Base-by-base conservation (phyloP, 2,797 vertebrate genomes). In the Oceanodroma leucorhoa region DNA sequence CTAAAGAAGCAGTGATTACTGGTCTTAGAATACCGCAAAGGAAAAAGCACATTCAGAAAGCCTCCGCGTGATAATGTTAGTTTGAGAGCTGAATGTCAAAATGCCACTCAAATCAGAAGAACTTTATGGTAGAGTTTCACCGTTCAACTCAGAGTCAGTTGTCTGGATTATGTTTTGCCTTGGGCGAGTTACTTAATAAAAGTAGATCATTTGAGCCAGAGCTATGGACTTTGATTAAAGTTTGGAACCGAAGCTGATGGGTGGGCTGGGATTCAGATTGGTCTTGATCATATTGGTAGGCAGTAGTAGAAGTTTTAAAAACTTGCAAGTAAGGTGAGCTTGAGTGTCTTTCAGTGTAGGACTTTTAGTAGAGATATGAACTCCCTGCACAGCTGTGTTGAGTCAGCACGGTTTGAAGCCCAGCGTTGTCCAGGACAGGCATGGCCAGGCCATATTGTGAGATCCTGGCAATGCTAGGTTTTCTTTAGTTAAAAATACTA, bases 391-490 rank as follows among this genome's bases (percentile, higher is more conserved):
- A 23, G 53, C 67, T 27, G 8, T 17, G 29, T 64, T 50, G 45
- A 55, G 57, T 32, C 65, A 30, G 65, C 48, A 4, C 3, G 2
- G 41, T 79, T 53, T 34, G 78, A 76, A 87, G 55, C 34, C 24
- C 46, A 10, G 41, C 15, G 1, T 12, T 48, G 70, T 30, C 38
- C 19, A 20, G 34, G 14, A 5, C 9, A 26, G 45, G 32, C 55
- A 6, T 0, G 4, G 15, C 45, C 29, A 20, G 53, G 26, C 29
- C 1, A 0, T 57, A 4, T 17, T 0, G 2, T 18, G 60, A 27
- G 21, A 53, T 70, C 21, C 5, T 6, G 10, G 41, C 46, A 34
- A 0, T 6, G 32, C 40, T n/a, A 1, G 11, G 5, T 71, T 88
- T 65, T 54, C 64, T 83, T 41, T 27, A 48, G 30, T 38, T 70